Conservation (phyloP, 1,140 invertebrate genomes). For the Plectrocnemia conspersa region DNA sequence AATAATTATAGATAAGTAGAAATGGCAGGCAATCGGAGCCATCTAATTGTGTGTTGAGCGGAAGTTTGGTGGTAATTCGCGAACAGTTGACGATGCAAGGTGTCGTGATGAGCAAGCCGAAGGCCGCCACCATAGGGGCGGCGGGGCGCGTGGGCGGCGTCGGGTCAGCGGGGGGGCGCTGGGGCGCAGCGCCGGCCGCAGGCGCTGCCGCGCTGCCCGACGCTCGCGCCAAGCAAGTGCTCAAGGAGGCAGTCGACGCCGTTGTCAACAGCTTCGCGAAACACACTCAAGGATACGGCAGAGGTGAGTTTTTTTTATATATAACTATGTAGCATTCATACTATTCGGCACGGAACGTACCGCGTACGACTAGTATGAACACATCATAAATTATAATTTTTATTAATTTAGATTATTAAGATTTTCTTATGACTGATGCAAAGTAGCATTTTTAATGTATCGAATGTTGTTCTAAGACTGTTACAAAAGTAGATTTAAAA, state of each 20-base stretch:
- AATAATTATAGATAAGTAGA: too few species aligned
- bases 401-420: too few species aligned
- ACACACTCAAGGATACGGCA: slow-evolving; percentile 69
- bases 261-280: slow-evolving; percentile 76
- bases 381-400: too few species aligned
- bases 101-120: slow-evolving; percentile 33
- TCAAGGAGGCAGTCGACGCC: slow-evolving; percentile 72
- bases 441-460: too few species aligned
- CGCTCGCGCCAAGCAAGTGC: slow-evolving; percentile 64
- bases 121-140: slow-evolving; percentile 22
- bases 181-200: slow-evolving; percentile 10
- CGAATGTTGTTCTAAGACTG: too few species aligned
- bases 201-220: slow-evolving; percentile 51
- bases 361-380: too few species aligned
- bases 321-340: too few species aligned
- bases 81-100: slow-evolving; percentile 30
- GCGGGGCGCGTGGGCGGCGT: slow-evolving; percentile 1
- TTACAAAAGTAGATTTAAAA: too few species aligned
- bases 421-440: too few species aligned
- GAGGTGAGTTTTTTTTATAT: slow-evolving; percentile 64
- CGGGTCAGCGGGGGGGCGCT: slow-evolving; percentile 6
- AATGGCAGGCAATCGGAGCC: too few species aligned
- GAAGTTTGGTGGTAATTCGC: neutral
- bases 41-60: neutral
- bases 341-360: too few species aligned